Base-by-base conservation (phyloP, 2,113 vertebrate genomes). In the Carlito syrichta region DNA sequence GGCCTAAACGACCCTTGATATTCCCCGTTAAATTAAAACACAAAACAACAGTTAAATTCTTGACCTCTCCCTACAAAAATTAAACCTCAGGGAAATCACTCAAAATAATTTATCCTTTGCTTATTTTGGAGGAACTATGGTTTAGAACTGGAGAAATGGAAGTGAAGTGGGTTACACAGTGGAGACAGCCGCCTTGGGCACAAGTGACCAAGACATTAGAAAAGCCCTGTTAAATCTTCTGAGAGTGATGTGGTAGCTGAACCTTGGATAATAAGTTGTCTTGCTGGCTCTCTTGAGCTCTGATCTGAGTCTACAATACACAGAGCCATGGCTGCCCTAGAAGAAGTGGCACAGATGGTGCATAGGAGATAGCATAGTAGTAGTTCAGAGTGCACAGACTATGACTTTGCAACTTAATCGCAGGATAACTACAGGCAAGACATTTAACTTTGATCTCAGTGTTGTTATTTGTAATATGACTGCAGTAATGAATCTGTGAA, bases 341-440 rank as follows among this genome's bases (percentile, higher is more conserved):
- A 43, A 7, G 2, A 56, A 9, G 27, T 3, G 52, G 38, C 30
- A 6, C 3, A 0, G 20, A 23, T 8, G 2, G 14, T 9, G 3
- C 4, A 27, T 10, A 9, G 35, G 40, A 22, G 8, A 8, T 14
- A 2, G 6, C 20, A 35, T 54, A 5, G 19, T 8, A 10, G 11
- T 2, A 35, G 30, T 13, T 23, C 66, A 17, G 19, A 27, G 6
- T 17, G 22, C 3, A 9, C 3, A 2, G 5, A 82, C 6, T 2
- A 8, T 9, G 4, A 50, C 13, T 50, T 58, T 45, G 3, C 1
- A 74, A 52, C 20, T 7, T 8, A 43, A 60, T 2, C 14, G 35
- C 14, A 8, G 17, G 23, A 13, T 32, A 52, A 63, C 6, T 58
- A 6, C 11, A 22, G 20, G 30, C 8, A 40, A 76, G 30, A 43